These are phyloP conservation scores for Emesis russula DNA, from an alignment of 2,888 invertebrate genomes.

Conservation along the genomic window DNA sequence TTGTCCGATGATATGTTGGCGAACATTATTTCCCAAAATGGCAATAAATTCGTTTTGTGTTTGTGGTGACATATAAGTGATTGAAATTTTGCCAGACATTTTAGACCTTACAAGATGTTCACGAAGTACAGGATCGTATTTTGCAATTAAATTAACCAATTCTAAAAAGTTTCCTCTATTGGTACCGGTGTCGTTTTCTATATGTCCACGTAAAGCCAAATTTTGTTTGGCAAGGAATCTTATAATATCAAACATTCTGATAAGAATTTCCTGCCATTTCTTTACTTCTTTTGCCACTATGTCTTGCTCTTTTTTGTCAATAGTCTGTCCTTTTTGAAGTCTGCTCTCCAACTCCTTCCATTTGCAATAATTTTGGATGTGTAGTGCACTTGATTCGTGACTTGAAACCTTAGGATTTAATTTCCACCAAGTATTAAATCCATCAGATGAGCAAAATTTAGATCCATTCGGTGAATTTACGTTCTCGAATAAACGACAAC, in stretches of 20 bases:
- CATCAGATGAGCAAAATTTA: constrained; percentile 16
- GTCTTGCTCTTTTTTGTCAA: neutral
- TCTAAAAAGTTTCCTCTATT: neutral
- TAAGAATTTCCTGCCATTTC: constrained; percentile 1
- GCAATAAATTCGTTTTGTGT: neutral
- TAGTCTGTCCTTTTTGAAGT: neutral
- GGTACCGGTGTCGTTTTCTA: neutral
- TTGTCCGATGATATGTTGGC: neutral
- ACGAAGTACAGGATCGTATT: constrained; percentile 13
- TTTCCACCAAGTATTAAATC: constrained; percentile 13
- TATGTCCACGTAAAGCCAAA: constrained; percentile 15
- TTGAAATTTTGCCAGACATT: neutral
- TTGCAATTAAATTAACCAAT: constrained; percentile 7
- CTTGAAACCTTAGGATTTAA: constrained; percentile 15
- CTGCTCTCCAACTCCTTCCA: neutral
- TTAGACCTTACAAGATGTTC: constrained; percentile 10
- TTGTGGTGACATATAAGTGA: neutral
- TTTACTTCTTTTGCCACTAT: constrained; percentile 1
- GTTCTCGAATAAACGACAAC: neutral
- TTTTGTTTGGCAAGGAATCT: constrained; percentile 9
- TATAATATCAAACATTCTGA: constrained; percentile 10
- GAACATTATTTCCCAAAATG: neutral
- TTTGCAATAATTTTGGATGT: constrained; percentile 12
- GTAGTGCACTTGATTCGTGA: constrained; percentile 16
- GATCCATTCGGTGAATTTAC: neutral